Evolutionary conservation across 2,888 invertebrate genomes (phyloP), one percentile per base, ranked within the genome.

Genomic region (Lobophora halterata): DNA sequence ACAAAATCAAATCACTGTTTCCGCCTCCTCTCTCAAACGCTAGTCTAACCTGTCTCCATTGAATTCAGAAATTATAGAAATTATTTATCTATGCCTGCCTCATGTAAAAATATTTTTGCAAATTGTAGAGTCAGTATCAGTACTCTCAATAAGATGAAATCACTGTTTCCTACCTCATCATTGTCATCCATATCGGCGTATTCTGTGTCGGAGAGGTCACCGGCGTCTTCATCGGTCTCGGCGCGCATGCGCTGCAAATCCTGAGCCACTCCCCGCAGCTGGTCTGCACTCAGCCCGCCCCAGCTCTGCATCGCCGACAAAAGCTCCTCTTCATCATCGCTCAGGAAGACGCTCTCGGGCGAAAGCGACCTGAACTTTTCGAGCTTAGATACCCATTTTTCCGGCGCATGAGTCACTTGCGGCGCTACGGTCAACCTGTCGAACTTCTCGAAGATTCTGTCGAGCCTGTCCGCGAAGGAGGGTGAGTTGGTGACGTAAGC

Each of bases 101-200:
- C n/a, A n/a, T n/a, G n/a, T n/a, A n/a, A n/a, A n/a, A n/a, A n/a
- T n/a, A n/a, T n/a, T n/a, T n/a, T n/a, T n/a, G n/a, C n/a, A n/a
- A n/a, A n/a, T n/a, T n/a, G n/a, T n/a, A n/a, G n/a, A n/a, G n/a
- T n/a, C n/a, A n/a, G n/a, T n/a, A n/a, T n/a, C n/a, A n/a, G n/a
- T n/a, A n/a, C n/a, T n/a, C n/a, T n/a, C n/a, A n/a, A n/a, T n/a
- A n/a, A n/a, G n/a, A n/a, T n/a, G n/a, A n/a, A n/a, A n/a, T n/a
- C n/a, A n/a, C n/a, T n/a, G n/a, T n/a, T n/a, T n/a, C n/a, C n/a
- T 45, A 83, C 85, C 68, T 78, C 78, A 36, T 85, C 83, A 46
- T 70, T 70, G 69, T 78, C 79, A 12, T 72, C 72, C 18, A 54
- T 46, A 24, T 79, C 79, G n/a, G 54, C 60, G 31, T 78, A 74